Evolutionary conservation across 1,140 invertebrate species (phyloP).

Genomic region (Hestina assimilis): DNA sequence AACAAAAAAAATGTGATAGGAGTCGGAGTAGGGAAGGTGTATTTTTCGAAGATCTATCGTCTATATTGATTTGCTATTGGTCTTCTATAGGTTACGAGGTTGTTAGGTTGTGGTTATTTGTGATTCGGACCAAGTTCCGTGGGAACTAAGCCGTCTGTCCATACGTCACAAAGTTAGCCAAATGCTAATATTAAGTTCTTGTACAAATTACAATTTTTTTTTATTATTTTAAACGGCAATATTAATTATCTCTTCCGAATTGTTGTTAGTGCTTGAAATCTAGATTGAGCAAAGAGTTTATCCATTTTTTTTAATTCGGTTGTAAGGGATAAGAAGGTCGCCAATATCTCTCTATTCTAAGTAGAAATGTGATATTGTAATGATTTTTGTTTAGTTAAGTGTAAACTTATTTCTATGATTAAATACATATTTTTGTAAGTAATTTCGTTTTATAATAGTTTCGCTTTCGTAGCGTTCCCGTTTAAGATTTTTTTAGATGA

Average conservation of each 20-base stretch:
- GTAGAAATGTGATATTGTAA: constrained; percentile 78
- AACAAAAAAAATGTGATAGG: constrained; percentile 71
- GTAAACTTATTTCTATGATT: constrained; percentile 71
- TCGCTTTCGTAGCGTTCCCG: constrained; percentile 70
- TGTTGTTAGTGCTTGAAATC: constrained; percentile 50
- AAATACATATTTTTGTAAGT: constrained; percentile 77
- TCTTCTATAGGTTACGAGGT: constrained; percentile 50
- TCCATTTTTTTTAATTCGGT: constrained; percentile 49
- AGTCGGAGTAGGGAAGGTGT: constrained; percentile 48
- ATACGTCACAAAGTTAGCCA: constrained; percentile 63
- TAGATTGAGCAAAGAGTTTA: constrained; percentile 55
- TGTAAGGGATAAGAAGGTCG: constrained; percentile 56
- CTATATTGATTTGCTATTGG: constrained; percentile 49
- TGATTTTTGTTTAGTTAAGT: constrained; percentile 73
- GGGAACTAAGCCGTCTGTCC: constrained; percentile 41
- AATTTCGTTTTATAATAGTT: constrained; percentile 72
- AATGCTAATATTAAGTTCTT: constrained; percentile 63
- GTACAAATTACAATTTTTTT: constrained; percentile 55
- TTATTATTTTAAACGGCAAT: constrained; percentile 58
- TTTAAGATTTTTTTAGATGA: constrained; percentile 68
- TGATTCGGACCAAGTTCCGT: constrained; percentile 37
- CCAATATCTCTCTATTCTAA: constrained; percentile 77
- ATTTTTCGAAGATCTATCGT: constrained; percentile 59
- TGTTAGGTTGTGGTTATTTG: constrained; percentile 70
- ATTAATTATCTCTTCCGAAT: constrained; percentile 68